Percentiles rank a stretch among this genome's conserved stretches.
phyloP scores from a whole-genome alignment of 2,888 invertebrate genomes.

The Xanthorhoe spadicearia region DNA sequence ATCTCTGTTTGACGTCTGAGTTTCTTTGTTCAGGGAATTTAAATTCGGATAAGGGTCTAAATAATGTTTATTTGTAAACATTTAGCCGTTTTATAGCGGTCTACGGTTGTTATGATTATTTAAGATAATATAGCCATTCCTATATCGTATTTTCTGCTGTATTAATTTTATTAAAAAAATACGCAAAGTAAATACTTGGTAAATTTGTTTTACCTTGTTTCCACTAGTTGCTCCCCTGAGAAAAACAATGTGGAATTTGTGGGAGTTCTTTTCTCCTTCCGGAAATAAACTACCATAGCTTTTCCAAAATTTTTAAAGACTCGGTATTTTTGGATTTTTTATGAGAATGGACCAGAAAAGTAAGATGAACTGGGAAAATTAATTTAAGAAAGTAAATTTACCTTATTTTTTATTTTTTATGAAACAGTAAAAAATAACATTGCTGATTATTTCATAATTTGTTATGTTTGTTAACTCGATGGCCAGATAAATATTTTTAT shows the following conservation, averaged over 20 bases:
- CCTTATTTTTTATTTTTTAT: too few relatives aligned
- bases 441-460: too few relatives aligned
- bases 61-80: slow-evolving; percentile 19
- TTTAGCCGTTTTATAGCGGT: slow-evolving; percentile 17
- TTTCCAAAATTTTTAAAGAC: too few relatives aligned
- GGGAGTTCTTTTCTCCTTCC: background rate
- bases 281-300: background rate
- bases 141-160: background rate
- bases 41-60: slow-evolving; percentile 9
- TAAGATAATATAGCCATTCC: slow-evolving; percentile 5
- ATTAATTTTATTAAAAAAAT: background rate
- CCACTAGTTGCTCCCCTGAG: background rate
- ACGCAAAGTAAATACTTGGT: background rate
- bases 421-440: too few relatives aligned
- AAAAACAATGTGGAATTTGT: background rate
- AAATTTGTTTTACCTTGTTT: background rate
- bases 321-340: too few relatives aligned
- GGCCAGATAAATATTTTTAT: too few relatives aligned
- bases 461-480: too few relatives aligned
- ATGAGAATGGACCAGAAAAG: too few relatives aligned
- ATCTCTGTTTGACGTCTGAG: background rate
- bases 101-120: slow-evolving; percentile 13
- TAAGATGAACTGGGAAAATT: too few relatives aligned
- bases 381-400: too few relatives aligned
- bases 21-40: slow-evolving; percentile 2